A percentile compares a stretch with the other conserved stretches of the same genome.
Conservation (phyloP, 1,140 invertebrate species). For the Gryon sp. region DNA sequence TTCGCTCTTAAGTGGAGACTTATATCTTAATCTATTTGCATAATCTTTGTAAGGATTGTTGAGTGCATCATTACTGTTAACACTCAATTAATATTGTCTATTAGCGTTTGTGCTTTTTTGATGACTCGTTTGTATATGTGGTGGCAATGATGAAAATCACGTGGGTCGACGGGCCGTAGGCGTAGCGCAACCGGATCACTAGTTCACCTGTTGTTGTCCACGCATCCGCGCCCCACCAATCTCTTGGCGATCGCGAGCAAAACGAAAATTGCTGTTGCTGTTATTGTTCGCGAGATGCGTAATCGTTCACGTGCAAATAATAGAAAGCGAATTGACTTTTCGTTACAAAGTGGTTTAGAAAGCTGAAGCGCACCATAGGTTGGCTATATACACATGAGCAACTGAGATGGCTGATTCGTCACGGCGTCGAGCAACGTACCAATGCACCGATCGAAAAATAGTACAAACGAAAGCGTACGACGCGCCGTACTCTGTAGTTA, state of each 20-base stretch:
- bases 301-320: not conserved
- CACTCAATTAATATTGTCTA: no score
- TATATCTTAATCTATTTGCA: no score
- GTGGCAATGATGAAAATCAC: constrained; percentile 2
- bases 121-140: constrained; percentile 1
- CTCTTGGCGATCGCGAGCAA: no score
- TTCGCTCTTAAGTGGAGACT: no score
- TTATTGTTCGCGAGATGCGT: no score
- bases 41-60: no score
- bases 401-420: constrained; percentile 38
- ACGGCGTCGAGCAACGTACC: constrained; percentile 37
- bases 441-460: constrained; percentile 64
- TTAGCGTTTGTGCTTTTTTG: no score
- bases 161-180: constrained; percentile 22
- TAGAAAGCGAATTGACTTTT: constrained; percentile 29
- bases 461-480: constrained; percentile 63
- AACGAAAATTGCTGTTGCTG: no score
- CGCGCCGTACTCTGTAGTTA: constrained; percentile 67
- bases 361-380: constrained; percentile 51
- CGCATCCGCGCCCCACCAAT: no score
- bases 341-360: constrained; percentile 53
- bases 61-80: no score
- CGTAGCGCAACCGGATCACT: constrained; percentile 1
- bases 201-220: constrained; percentile 30
- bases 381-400: no score